Conservation (phyloP, 2,797 vertebrate genomes). For the Meriones psammophilus region DNA sequence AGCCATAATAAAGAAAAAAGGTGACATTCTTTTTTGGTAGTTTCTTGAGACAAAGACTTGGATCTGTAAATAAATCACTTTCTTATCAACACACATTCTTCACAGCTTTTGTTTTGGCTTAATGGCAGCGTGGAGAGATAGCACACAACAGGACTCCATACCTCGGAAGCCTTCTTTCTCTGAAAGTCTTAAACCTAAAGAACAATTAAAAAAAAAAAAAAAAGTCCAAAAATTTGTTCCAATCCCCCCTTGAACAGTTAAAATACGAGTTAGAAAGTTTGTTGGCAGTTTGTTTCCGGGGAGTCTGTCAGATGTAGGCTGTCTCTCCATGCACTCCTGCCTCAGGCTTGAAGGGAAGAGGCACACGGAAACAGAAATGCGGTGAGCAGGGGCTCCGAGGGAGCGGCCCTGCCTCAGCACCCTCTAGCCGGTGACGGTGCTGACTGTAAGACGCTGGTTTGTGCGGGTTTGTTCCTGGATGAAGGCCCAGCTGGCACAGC, state of each 20-base stretch:
- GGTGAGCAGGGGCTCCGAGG: neutral
- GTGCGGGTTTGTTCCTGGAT: constrained; percentile 19
- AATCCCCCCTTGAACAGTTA: constrained; percentile 35
- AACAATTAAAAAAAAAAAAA: constrained; percentile 76
- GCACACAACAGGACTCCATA: constrained; percentile 17
- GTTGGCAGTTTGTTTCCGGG: constrained; percentile 69
- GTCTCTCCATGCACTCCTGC: constrained; percentile 1
- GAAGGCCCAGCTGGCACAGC: constrained; percentile 19
- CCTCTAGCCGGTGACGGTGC: neutral
- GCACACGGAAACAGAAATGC: constrained; percentile 44
- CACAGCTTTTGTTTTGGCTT: constrained; percentile 85
- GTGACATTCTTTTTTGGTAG: constrained; percentile 80
- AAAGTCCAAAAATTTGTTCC: constrained; percentile 53
- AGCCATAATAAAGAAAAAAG: constrained; percentile 45
- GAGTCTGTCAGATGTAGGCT: neutral
- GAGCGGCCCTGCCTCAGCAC: neutral
- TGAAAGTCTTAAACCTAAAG: constrained; percentile 69
- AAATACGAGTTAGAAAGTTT: constrained; percentile 70
- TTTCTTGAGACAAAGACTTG: constrained; percentile 80
- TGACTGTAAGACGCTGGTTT: constrained; percentile 66
- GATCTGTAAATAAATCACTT: constrained; percentile 69
- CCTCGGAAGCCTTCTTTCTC: neutral
- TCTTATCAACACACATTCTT: constrained; percentile 68
- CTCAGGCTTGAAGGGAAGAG: constrained; percentile 22
- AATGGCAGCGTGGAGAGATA: constrained; percentile 67